These are phyloP conservation scores for Peromyscus aztecus DNA, from an alignment of 2,797 vertebrate species.

Conservation along the genomic window DNA sequence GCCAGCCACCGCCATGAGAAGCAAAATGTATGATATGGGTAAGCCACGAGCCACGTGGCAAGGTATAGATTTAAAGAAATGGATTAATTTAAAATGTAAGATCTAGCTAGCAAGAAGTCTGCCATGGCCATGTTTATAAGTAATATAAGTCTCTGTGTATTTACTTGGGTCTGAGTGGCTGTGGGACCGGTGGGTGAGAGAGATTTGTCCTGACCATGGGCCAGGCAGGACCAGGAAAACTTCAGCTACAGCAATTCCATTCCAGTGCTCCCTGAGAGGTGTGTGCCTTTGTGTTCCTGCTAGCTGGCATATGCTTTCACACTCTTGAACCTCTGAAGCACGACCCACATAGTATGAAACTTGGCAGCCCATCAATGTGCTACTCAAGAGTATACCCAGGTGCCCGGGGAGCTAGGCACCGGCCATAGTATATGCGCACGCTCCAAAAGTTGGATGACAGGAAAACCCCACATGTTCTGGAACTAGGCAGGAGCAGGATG, in stretches of 20 bases:
- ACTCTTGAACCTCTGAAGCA: conserved; percentile 41
- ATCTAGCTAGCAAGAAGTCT: too few relatives aligned
- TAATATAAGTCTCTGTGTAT: too few relatives aligned
- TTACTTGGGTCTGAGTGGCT: too few relatives aligned
- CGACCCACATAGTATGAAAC: neutral
- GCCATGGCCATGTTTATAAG: too few relatives aligned
- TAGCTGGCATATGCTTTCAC: neutral
- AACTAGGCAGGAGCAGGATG: neutral
- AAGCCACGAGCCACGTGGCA: too few relatives aligned
- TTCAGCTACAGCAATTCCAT: neutral
- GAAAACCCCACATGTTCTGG: conserved; percentile 39
- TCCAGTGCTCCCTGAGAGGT: neutral
- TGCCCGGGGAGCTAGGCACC: neutral
- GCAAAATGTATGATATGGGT: too few relatives aligned
- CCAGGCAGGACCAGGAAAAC: too few relatives aligned
- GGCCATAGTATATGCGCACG: conserved; percentile 41
- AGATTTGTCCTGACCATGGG: too few relatives aligned
- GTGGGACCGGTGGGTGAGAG: too few relatives aligned
- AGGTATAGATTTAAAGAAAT: too few relatives aligned
- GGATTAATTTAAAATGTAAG: too few relatives aligned
- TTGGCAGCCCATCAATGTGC: conserved; percentile 40
- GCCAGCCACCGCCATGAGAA: too few relatives aligned
- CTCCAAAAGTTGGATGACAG: neutral
- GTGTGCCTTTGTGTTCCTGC: conserved; percentile 1
- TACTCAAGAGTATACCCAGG: neutral